Conservation (phyloP, 2,113 vertebrate species). For the Tympanuchus pallidicinctus region DNA sequence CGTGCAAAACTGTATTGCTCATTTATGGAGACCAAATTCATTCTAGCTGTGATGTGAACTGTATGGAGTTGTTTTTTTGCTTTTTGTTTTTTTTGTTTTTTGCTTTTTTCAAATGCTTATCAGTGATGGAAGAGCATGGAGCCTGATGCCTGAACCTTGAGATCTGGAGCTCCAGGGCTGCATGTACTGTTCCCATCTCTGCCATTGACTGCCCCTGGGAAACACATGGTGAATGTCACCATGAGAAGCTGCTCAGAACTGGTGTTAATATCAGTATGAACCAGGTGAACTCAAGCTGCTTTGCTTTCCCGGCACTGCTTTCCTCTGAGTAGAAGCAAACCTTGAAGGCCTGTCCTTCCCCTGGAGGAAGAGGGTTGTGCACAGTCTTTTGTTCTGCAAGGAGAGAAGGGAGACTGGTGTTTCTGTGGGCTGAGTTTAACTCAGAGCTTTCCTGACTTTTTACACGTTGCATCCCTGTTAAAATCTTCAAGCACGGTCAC, state of each 20-base stretch:
- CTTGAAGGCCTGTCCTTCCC: not conserved
- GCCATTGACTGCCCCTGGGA: fast-evolving
- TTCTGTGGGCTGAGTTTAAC: not conserved
- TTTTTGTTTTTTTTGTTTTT: not conserved
- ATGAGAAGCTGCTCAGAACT: not conserved
- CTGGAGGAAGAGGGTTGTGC: not conserved
- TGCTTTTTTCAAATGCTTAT: not conserved
- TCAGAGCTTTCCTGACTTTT: not conserved
- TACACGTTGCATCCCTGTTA: not conserved
- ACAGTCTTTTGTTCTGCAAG: not conserved
- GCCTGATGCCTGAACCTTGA: not conserved
- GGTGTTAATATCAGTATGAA: not conserved
- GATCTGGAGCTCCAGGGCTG: not conserved
- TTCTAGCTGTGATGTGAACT: not conserved
- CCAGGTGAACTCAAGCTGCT: not conserved
- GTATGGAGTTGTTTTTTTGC: not conserved
- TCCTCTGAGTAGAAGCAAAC: not conserved
- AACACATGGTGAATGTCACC: not conserved
- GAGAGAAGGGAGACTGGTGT: not conserved
- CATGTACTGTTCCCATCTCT: not conserved
- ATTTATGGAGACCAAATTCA: not conserved
- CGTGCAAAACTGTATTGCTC: not conserved
- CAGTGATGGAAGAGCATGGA: not conserved
- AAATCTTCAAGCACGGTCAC: not conserved
- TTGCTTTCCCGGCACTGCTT: fast-evolving